These are phyloP conservation scores for Pangasius sanitwongsei DNA, from an alignment of 2,797 vertebrate genomes.

Conservation along the genomic window DNA sequence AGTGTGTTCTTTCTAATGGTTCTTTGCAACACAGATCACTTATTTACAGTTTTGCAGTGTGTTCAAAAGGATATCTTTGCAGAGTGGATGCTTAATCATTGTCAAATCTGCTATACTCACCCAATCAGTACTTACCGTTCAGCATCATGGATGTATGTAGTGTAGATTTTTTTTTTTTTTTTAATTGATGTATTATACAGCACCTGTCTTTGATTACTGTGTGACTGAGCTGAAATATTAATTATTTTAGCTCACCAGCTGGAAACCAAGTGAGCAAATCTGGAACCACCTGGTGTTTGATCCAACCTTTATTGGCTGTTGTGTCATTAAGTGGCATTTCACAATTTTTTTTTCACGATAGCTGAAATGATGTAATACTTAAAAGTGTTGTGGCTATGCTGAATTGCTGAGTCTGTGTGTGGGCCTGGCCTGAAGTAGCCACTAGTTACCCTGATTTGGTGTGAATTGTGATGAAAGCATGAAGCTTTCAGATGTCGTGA, in stretches of 20 bases:
- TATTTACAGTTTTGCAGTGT: not conserved
- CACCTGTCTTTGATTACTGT: conserved; percentile 15
- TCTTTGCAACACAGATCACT: not conserved
- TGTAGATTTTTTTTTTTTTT: not conserved
- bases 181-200: not conserved
- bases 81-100: conserved; percentile 5
- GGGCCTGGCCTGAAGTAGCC: not conserved
- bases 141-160: conserved; percentile 18
- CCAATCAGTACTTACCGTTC: conserved; percentile 46
- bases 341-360: not conserved
- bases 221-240: not conserved
- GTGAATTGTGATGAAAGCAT: not conserved
- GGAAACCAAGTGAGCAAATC: conserved; percentile 3
- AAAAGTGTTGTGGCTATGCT: not conserved
- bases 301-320: not conserved
- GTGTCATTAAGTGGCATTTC: not conserved
- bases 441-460: not conserved
- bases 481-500: not conserved
- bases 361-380: not conserved
- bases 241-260: not conserved
- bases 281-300: conserved; percentile 1
- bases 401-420: not conserved
- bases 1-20: conserved; percentile 17
- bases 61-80: not conserved
- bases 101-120: conserved; percentile 39